Evolutionary conservation across 1,140 invertebrate genomes (phyloP).

Genomic region (Panagrolaimus sp.): DNA sequence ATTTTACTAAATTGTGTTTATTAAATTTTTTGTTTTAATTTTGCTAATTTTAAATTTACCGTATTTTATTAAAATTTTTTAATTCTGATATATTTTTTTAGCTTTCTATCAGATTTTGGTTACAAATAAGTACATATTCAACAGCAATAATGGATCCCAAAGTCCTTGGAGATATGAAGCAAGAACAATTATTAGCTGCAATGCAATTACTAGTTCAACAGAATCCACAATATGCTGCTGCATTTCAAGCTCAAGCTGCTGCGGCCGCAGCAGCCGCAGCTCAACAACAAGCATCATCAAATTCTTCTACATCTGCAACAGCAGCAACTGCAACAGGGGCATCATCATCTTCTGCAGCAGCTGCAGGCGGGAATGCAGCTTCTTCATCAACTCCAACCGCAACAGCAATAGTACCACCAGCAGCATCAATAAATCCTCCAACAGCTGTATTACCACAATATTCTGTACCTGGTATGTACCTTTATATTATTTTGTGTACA

Average conservation of each 20-base stretch:
- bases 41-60: too few species aligned
- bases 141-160: background rate
- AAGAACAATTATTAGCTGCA: background rate
- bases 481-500: background rate
- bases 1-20: too few species aligned
- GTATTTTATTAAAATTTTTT: too few species aligned
- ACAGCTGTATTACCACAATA: conserved; percentile 25
- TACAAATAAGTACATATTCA: too few species aligned
- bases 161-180: background rate
- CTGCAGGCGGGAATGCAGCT: too few species aligned
- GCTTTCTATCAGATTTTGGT: too few species aligned
- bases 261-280: background rate
- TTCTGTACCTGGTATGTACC: conserved; percentile 13
- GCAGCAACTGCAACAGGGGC: background rate
- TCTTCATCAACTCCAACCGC: background rate
- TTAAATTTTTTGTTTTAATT: too few species aligned
- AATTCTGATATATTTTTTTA: too few species aligned
- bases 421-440: background rate
- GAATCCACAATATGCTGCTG: background rate
- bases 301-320: background rate
- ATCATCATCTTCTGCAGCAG: background rate
- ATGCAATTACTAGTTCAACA: background rate
- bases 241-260: background rate
- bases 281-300: background rate
- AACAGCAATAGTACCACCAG: too few species aligned